phyloP scores from a whole-genome alignment of 2,797 vertebrate species.

The Enteromius fasciolatus region DNA sequence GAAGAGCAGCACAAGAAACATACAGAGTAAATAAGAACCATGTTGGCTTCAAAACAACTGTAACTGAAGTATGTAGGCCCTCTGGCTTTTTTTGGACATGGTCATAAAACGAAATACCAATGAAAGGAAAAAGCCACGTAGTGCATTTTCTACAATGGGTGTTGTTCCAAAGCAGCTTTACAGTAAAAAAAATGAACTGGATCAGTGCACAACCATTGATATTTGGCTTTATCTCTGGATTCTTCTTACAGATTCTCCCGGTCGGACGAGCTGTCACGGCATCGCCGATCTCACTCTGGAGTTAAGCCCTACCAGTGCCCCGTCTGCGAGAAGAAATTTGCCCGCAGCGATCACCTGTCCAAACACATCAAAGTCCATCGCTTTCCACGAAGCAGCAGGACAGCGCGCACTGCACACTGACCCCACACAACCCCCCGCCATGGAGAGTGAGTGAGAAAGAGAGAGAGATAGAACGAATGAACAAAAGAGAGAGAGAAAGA shows the following conservation, averaged over 20 bases:
- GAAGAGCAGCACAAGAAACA: not conserved
- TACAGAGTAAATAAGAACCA: not conserved
- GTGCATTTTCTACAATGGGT: not conserved
- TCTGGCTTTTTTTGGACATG: constrained; percentile 7
- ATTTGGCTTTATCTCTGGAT: constrained; percentile 42
- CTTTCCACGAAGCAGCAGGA: constrained; percentile 89
- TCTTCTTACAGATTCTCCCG: constrained; percentile 86
- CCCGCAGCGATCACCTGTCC: constrained; percentile 95
- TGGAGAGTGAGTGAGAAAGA: constrained; percentile 36
- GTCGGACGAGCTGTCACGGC: constrained; percentile 92
- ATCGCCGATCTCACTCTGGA: constrained; percentile 92
- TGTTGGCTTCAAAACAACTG: constrained; percentile 19
- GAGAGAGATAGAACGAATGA: constrained; percentile 43
- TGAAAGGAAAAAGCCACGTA: not conserved
- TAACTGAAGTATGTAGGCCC: not conserved
- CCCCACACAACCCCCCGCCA: constrained; percentile 50
- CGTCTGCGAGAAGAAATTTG: constrained; percentile 95
- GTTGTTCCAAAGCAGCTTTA: constrained; percentile 15
- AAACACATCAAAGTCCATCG: constrained; percentile 97
- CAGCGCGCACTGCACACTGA: constrained; percentile 85
- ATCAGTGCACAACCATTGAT: constrained; percentile 12
- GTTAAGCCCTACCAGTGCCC: constrained; percentile 96
- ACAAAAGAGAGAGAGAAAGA: constrained; percentile 34
- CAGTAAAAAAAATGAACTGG: not conserved
- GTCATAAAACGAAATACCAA: constrained; percentile 4